Evolutionary conservation across 2,888 invertebrate species (phyloP), one percentile per base, ranked within the genome.

Genomic region (Habrosyne pyritoides): DNA sequence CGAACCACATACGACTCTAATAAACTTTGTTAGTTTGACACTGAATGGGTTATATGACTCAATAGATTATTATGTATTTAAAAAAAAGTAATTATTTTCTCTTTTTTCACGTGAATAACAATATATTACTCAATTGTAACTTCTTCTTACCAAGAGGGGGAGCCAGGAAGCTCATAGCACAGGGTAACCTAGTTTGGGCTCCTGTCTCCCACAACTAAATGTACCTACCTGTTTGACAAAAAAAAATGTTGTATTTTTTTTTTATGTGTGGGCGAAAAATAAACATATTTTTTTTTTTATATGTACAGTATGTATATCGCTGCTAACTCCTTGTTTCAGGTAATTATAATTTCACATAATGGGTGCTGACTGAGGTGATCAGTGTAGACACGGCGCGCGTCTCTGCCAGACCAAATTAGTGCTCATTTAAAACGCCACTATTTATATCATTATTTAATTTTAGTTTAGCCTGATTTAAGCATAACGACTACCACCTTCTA

Each of bases 391-490:
- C 69, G 71, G 66, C 64, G 61, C 64, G 61, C 57, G 58, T 54
- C 50, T 58, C 67, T 14, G 66, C 68, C 67, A 59, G 53, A 61
- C 57, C 53, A 51, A 53, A 57, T 33, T 61, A 61, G 67, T 76
- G 68, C 72, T 81, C 72, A 81, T 79, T 70, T 67, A 53, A 61
- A 67, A 67, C 71, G 67, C 77, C 77, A 71, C 75, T 86, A 85
- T 87, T 89, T 86, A 84, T 85, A 75, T 71, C 76, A 81, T 83
- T 79, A 83, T 84, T 83, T 83, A 86, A 82, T 83, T 73, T 70
- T 83, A 84, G 76, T 56, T 59, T 83, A 86, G 70, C 69, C 62
- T 68, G 64, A 59, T 62, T 59, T 77, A 86, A 86, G 77, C 75
- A 73, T 81, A 80, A 83, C 73, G 73, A 69, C 66, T 66, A 66